These are phyloP conservation scores for Danio choprae DNA, from an alignment of 2,797 vertebrate genomes.

Conservation along the genomic window DNA sequence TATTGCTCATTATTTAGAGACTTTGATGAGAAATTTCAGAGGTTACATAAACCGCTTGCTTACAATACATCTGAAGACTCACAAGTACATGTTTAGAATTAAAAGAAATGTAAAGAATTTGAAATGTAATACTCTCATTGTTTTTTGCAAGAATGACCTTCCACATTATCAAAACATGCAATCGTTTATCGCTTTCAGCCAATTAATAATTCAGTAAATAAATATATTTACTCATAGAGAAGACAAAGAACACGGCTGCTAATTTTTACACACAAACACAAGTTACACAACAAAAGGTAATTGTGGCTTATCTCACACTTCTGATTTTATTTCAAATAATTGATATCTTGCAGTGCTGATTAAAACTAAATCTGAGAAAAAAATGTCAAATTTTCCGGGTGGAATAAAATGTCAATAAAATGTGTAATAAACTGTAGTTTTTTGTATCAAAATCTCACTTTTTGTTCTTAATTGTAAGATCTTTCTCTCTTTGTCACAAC, in stretches of 20 bases:
- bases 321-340: background rate
- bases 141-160: background rate
- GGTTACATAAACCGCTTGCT: background rate
- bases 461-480: too few relatives aligned
- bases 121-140: too few relatives aligned
- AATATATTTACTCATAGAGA: background rate
- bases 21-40: conserved; percentile 34
- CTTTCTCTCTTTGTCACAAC: too few relatives aligned
- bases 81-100: background rate
- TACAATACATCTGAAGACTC: background rate
- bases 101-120: too few relatives aligned
- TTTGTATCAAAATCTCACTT: too few relatives aligned
- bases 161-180: background rate
- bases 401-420: too few relatives aligned
- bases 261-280: too few relatives aligned
- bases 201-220: background rate
- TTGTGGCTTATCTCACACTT: background rate
- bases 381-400: too few relatives aligned
- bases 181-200: background rate
- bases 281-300: background rate
- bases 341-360: background rate
- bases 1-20: conserved; percentile 16
- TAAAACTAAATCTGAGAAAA: background rate
- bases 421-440: too few relatives aligned
- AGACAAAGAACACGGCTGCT: background rate